A percentile compares a stretch with the other conserved stretches of the same genome.
Evolutionary conservation across 2,888 invertebrate genomes (phyloP).

Genomic region (Nasonia oneida): DNA sequence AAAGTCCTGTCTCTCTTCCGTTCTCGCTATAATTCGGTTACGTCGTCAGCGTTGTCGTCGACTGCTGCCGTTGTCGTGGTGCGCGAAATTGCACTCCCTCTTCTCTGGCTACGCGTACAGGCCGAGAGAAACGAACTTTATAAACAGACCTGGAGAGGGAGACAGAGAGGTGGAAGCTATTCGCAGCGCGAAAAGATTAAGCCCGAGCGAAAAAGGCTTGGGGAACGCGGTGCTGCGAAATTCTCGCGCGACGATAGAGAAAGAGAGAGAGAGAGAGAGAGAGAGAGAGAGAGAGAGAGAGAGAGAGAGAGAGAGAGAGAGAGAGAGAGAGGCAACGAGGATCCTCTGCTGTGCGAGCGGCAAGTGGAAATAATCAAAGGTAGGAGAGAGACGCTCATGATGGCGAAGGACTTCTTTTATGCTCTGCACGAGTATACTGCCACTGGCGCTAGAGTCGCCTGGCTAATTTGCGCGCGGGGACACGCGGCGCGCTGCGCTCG

Average conservation of each 20-base stretch:
- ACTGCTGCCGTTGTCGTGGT: slow-evolving; percentile 63
- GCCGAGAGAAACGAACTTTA: slow-evolving; percentile 49
- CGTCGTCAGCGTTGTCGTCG: slow-evolving; percentile 50
- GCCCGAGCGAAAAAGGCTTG: slow-evolving; percentile 46
- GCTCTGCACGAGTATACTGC: neutral
- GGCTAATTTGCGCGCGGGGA: slow-evolving; percentile 2
- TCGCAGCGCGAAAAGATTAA: slow-evolving; percentile 47
- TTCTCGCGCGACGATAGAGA: neutral
- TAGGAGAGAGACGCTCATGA: neutral
- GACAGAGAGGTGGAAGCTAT: slow-evolving; percentile 30
- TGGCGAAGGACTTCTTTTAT: neutral
- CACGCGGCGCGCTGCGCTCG: neutral
- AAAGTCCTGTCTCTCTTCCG: slow-evolving; percentile 47
- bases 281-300: neutral
- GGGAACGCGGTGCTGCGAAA: slow-evolving; percentile 13
- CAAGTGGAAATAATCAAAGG: slow-evolving; percentile 44
- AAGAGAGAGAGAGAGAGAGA: neutral
- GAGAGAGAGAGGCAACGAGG: neutral
- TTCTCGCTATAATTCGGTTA: slow-evolving; percentile 60
- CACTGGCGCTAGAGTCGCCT: neutral
- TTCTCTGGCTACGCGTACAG: slow-evolving; percentile 5
- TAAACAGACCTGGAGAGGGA: slow-evolving; percentile 32
- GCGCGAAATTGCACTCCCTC: slow-evolving; percentile 66
- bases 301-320: neutral
- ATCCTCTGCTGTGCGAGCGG: neutral